Evolutionary conservation across 2,888 invertebrate species (phyloP).

Genomic region (Pecten maximus): DNA sequence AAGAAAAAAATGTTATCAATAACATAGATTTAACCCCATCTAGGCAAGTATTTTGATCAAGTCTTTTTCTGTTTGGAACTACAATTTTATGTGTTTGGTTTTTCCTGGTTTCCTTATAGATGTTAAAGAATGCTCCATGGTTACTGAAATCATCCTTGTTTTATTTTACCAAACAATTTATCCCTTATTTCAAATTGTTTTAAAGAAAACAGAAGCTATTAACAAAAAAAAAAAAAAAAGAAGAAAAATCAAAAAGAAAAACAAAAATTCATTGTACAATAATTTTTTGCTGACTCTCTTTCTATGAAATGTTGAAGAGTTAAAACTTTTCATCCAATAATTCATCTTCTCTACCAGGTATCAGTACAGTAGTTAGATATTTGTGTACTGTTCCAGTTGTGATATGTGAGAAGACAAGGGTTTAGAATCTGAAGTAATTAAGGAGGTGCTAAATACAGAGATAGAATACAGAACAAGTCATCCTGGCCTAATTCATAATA

Average conservation of each 20-base stretch:
- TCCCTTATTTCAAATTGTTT: too few species aligned
- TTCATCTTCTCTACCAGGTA: not conserved
- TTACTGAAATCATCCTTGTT: too few species aligned
- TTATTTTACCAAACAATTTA: too few species aligned
- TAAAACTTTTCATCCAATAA: not conserved
- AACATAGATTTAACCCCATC: too few species aligned
- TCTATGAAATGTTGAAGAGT: not conserved
- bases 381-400: not conserved
- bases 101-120: not conserved
- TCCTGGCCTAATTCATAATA: not conserved
- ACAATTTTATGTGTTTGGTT: not conserved
- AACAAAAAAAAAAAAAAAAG: too few species aligned
- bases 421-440: not conserved
- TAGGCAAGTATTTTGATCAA: not conserved
- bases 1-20: not conserved
- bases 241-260: too few species aligned
- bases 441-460: not conserved
- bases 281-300: too few species aligned
- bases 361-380: too few species aligned
- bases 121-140: not conserved
- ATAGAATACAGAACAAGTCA: not conserved
- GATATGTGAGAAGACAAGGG: not conserved
- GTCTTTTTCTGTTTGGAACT: not conserved
- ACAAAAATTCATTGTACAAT: not conserved
- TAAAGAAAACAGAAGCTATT: too few species aligned